Conservation (phyloP, 2,113 vertebrate genomes). For the Paralichthys olivaceus region DNA sequence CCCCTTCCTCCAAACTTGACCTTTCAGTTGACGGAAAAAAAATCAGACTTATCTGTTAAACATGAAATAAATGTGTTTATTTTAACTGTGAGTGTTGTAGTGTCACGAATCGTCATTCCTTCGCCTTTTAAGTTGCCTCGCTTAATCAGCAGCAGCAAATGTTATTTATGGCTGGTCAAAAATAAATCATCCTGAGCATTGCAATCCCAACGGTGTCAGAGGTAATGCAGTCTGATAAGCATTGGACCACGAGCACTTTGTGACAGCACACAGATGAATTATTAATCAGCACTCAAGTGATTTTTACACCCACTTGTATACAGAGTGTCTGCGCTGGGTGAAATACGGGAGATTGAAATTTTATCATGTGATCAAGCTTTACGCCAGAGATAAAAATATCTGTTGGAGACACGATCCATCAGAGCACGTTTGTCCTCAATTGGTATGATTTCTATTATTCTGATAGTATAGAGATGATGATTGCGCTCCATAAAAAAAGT, state of each 20-base stretch:
- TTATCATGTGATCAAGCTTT: slow-evolving; percentile 9
- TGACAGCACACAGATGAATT: slow-evolving; percentile 45
- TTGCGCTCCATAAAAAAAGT: slow-evolving; percentile 18
- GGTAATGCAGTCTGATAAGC: slow-evolving; percentile 38
- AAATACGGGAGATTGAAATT: background rate
- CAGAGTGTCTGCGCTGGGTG: slow-evolving; percentile 1
- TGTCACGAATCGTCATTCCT: background rate
- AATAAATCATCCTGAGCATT: slow-evolving; percentile 15
- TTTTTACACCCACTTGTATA: slow-evolving; percentile 39
- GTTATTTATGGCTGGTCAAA: slow-evolving; percentile 33
- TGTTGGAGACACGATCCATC: background rate
- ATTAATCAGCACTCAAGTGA: slow-evolving; percentile 52
- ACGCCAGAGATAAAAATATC: background rate
- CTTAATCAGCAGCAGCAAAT: slow-evolving; percentile 23
- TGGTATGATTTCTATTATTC: slow-evolving; percentile 16
- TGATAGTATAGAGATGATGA: slow-evolving; percentile 31
- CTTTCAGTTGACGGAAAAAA: background rate
- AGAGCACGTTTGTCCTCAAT: background rate
- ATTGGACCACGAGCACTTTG: slow-evolving; percentile 35
- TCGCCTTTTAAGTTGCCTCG: slow-evolving; percentile 2
- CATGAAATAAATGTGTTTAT: background rate
- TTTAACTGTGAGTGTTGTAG: slow-evolving; percentile 16
- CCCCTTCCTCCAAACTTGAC: background rate
- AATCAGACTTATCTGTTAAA: slow-evolving; percentile 3
- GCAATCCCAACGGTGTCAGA: slow-evolving; percentile 16